Base-by-base conservation (phyloP, 2,113 vertebrate genomes). In the Ctenodactylus gundi region DNA sequence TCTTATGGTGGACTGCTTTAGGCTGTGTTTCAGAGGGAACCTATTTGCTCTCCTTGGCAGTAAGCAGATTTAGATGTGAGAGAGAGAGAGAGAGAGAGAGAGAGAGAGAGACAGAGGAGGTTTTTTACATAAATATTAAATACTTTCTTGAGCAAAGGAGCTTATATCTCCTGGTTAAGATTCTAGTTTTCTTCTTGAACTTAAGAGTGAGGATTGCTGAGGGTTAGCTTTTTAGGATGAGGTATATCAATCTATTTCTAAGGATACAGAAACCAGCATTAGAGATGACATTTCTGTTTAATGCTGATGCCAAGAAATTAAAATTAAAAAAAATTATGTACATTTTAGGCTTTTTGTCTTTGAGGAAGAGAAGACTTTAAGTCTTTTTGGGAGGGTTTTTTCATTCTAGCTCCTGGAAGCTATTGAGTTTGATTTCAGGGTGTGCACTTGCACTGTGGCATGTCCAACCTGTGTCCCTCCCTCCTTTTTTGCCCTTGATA, bases 121-220 rank as follows among this genome's bases (percentile, higher is more conserved):
- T n/a, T n/a, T n/a, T n/a, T 91, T 94, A 41, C 60, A 62, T 87
- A 0, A 4, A 89, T 91, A 91, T 62, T 86, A 93, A 82, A 68
- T 82, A 77, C 49, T 57, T 95, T 75, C 60, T 81, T 92, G 41
- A 80, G 78, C 62, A 62, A 68, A 46, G n/a, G 27, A 75, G 62
- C 89, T 82, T 87, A 67, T 75, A 18, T 88, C 67, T 91, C 62
- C 58, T 27, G 91, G 85, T 91, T 89, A 14, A 58, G 31, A 88
- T 75, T 94, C 46, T 49, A 60, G 72, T 92, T 67, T 95, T 36
- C 53, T 92, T 29, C 53, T 58, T 95, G 83, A 91, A 39, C 73
- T 84, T 68, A 46, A n/a, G n/a, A n/a, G n/a, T n/a, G 25, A 72
- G 49, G 64, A 23, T 39, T 89, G 12, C 80, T 84, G 68, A 44